Evolutionary conservation across 2,888 invertebrate genomes (phyloP).

Genomic region (Callinectes sapidus): DNA sequence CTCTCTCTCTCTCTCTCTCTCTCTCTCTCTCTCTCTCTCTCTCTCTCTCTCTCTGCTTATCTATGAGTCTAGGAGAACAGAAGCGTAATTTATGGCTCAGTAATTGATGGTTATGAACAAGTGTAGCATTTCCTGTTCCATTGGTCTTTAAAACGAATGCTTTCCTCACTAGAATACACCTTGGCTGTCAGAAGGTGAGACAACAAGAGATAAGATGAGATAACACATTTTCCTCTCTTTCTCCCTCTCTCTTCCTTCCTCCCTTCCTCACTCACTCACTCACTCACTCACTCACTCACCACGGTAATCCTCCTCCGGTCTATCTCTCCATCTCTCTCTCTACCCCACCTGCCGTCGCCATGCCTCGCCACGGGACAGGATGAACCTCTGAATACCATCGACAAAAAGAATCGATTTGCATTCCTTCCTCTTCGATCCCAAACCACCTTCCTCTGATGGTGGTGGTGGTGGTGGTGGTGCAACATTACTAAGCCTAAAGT

Average conservation of each 20-base stretch:
- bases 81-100: too few relatives aligned
- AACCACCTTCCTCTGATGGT: neutral
- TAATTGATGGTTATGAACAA: too few relatives aligned
- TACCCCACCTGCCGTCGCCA: neutral
- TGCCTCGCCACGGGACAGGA: neutral
- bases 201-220: too few relatives aligned
- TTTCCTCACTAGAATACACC: neutral
- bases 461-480: neutral
- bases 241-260: too few relatives aligned
- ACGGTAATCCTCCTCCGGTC: too few relatives aligned
- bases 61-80: too few relatives aligned
- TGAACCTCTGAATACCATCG: neutral
- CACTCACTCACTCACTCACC: too few relatives aligned
- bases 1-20: constrained; percentile 24
- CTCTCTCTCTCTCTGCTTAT: neutral
- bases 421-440: neutral
- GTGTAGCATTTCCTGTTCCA: neutral
- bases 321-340: neutral
- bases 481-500: neutral
- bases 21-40: constrained; percentile 17
- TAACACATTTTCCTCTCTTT: too few relatives aligned
- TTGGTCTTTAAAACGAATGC: neutral
- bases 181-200: too few relatives aligned
- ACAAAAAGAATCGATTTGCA: neutral
- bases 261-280: too few relatives aligned